Evolutionary conservation across 1,140 invertebrate species (phyloP).

Genomic region (Lordiphosa mommai): DNA sequence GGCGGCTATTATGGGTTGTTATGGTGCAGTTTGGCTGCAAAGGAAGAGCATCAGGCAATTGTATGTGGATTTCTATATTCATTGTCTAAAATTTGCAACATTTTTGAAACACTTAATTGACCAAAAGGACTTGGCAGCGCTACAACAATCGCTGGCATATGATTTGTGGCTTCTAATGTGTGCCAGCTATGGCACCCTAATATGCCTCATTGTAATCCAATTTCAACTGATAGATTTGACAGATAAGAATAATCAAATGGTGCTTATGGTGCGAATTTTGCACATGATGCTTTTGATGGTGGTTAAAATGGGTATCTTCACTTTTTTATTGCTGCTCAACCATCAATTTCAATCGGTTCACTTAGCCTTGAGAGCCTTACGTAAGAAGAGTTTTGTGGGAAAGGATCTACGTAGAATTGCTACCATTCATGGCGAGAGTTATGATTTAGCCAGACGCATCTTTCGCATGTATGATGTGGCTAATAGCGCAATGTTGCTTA

Average conservation of each 20-base stretch:
- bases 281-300: conserved; percentile 20
- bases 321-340: conserved; percentile 19
- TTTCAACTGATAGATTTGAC: conserved; percentile 11
- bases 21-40: conserved; percentile 33
- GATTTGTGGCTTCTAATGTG: conserved; percentile 3
- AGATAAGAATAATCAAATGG: background rate
- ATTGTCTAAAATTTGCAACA: conserved; percentile 9
- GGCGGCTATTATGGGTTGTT: conserved; percentile 3
- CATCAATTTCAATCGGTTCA: conserved; percentile 41
- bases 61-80: conserved; percentile 12
- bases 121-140: background rate
- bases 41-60: conserved; percentile 20
- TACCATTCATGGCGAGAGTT: conserved; percentile 26
- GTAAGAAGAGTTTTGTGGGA: background rate
- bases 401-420: conserved; percentile 13
- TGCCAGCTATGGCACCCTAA: conserved; percentile 7
- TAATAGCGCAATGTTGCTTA: conserved; percentile 26
- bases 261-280: background rate
- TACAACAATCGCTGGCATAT: conserved; percentile 10
- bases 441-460: conserved; percentile 10
- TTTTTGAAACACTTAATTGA: conserved; percentile 4
- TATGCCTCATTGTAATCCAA: conserved; percentile 25
- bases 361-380: conserved; percentile 21
- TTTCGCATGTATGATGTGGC: conserved; percentile 32
- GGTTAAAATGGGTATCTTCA: conserved; percentile 14